Evolutionary conservation across 1,140 invertebrate species (phyloP), one percentile per base, ranked within the genome.

Genomic region (Globodera ellingtonae): DNA sequence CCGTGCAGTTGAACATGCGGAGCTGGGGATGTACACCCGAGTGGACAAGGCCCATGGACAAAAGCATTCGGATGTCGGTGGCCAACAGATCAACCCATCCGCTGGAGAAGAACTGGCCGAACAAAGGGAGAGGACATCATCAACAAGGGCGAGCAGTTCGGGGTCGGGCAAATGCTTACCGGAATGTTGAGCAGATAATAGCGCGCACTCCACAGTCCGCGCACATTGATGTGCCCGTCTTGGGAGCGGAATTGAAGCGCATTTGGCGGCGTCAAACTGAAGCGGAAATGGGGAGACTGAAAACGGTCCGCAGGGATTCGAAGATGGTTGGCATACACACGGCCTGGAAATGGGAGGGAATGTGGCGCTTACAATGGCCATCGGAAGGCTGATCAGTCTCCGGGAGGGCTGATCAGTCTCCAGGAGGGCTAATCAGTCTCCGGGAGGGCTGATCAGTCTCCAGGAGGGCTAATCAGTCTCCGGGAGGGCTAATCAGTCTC

Each of bases 191-290:
- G 15, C 24, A 79, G 73, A 4, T 78, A 78, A 74, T 89, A 89
- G 44, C 76, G 50, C 10, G 88, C 87, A n/a, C 70, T 72, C 88
- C 88, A 89, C 44, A 81, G 65, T n/a, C 88, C 87, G 18, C 67
- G 77, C 10, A 88, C 70, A 52, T 83, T 82, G 75, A 89, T 52
- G n/a, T 79, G 71, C 21, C 87, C 87, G 59, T 79, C 85, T 35
- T 59, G 66, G 15, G 87, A 87, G 44, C 72, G 69, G 79, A 87
- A 88, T 13, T 35, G 66, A 13, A 89, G 79, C 24, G 84, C 85
- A 24, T 84, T 73, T 56, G 86, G 75, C 10, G 87, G 80, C 0
- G 77, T 69, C 15, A 88, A 69, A 15, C 82, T 76, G 72, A 89
- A 88, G 35, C 82, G 67, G 72, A 88, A 88, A 52, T 80, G 73